Conservation (phyloP, 2,888 invertebrate genomes). For the Metacarcinus magister region DNA sequence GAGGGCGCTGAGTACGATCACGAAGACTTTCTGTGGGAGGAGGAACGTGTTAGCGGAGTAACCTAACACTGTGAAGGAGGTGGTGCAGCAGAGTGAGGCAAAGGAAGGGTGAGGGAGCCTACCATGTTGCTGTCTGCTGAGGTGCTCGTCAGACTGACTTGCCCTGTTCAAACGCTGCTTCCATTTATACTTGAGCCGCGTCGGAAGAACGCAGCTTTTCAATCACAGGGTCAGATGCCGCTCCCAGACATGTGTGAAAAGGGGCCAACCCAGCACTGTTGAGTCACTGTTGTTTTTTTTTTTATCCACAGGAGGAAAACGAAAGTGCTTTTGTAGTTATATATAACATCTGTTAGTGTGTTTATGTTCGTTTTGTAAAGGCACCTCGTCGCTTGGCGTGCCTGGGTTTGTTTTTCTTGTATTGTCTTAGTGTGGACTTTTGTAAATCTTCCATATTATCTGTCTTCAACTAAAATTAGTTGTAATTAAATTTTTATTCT, state of each 20-base stretch:
- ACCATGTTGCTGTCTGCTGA: not conserved
- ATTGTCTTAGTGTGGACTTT: not conserved
- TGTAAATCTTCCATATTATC: not conserved
- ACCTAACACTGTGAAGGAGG: not conserved
- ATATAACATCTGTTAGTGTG: not conserved
- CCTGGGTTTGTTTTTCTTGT: not conserved
- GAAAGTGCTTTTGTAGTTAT: constrained; percentile 1
- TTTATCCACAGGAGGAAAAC: not conserved
- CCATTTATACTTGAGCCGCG: not conserved
- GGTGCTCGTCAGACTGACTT: not conserved
- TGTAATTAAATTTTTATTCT: too few relatives aligned
- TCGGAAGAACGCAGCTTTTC: not conserved
- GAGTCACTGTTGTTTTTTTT: constrained; percentile 26
- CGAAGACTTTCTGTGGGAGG: not conserved
- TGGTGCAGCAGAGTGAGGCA: not conserved
- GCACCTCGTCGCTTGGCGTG: not conserved
- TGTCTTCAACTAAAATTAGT: not conserved
- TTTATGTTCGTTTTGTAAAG: not conserved
- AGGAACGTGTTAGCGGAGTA: not conserved
- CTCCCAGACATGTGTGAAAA: not conserved
- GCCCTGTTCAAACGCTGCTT: not conserved
- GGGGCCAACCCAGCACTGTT: not conserved
- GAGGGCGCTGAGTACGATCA: not conserved
- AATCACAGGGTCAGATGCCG: not conserved
- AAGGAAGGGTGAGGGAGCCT: not conserved